Evolutionary conservation across 2,888 invertebrate genomes (phyloP).

Genomic region (Melipona beecheii): DNA sequence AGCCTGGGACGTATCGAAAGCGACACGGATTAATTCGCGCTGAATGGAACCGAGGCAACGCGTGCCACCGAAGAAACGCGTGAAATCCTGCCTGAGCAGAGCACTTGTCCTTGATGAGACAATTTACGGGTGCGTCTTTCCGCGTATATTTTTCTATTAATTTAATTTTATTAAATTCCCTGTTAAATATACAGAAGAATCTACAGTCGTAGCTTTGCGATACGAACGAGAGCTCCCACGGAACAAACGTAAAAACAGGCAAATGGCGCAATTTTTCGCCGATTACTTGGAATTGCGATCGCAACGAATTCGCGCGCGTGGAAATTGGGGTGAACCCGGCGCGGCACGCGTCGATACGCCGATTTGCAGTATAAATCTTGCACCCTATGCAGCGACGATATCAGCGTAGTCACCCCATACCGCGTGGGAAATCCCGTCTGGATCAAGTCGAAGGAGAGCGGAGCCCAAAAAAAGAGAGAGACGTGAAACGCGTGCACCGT

Average conservation of each 20-base stretch:
- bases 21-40: neutral
- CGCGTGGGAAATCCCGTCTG: slow-evolving; percentile 79
- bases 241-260: neutral
- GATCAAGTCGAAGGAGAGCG: slow-evolving; percentile 55
- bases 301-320: slow-evolving; percentile 77
- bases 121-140: no score
- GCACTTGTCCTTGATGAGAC: no score
- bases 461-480: slow-evolving; percentile 48
- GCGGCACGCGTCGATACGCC: slow-evolving; percentile 75
- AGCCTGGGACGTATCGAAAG: neutral
- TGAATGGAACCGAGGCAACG: neutral
- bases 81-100: no score
- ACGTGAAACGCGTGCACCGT: slow-evolving; percentile 56
- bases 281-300: slow-evolving; percentile 80
- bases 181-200: no score
- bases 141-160: no score
- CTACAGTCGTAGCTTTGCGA: no score
- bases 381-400: slow-evolving; percentile 65
- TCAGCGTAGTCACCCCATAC: slow-evolving; percentile 66
- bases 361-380: slow-evolving; percentile 74
- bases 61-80: no score
- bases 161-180: no score
- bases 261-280: slow-evolving; percentile 76
- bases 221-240: slow-evolving; percentile 22
- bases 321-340: slow-evolving; percentile 58